These are phyloP conservation scores for Dioctria rufipes DNA, from an alignment of 2,888 invertebrate species.

Conservation along the genomic window DNA sequence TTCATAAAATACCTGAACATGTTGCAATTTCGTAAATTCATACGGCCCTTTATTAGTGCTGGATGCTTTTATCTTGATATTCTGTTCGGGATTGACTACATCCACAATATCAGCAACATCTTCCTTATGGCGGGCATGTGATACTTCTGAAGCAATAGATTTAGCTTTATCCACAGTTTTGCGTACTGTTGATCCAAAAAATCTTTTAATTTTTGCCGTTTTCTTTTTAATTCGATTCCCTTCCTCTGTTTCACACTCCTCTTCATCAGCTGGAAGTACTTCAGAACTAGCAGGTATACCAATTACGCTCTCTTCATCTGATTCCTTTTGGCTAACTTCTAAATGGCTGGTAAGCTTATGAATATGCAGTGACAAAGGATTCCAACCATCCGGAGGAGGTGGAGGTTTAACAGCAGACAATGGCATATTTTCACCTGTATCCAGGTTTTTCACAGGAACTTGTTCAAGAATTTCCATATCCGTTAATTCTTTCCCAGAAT, in stretches of 20 bases:
- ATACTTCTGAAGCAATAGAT: constrained; percentile 89
- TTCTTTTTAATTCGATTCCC: constrained; percentile 71
- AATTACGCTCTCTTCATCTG: constrained; percentile 83
- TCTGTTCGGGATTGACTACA: constrained; percentile 84
- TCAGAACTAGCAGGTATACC: constrained; percentile 72
- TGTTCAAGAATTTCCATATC: constrained; percentile 95
- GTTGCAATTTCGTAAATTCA: constrained; percentile 93
- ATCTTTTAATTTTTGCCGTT: constrained; percentile 80
- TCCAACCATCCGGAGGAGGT: constrained; percentile 85
- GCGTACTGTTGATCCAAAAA: constrained; percentile 90
- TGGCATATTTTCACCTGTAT: constrained; percentile 92
- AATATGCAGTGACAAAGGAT: constrained; percentile 95
- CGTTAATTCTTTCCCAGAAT: constrained; percentile 88
- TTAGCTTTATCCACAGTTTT: constrained; percentile 94
- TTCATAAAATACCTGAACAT: constrained; percentile 79
- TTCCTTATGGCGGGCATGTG: constrained; percentile 89
- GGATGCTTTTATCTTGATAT: constrained; percentile 92
- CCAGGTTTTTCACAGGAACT: constrained; percentile 86
- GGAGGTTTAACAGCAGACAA: constrained; percentile 83
- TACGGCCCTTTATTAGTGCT: constrained; percentile 97
- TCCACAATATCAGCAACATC: constrained; percentile 89
- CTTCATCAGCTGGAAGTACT: constrained; percentile 69
- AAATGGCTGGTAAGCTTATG: constrained; percentile 86
- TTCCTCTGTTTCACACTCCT: constrained; percentile 70
- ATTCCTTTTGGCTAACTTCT: constrained; percentile 88